A percentile compares a stretch with the other conserved stretches of the same genome.
Evolutionary conservation across 2,888 invertebrate genomes (phyloP).

Genomic region (Lamellibrachia columna): DNA sequence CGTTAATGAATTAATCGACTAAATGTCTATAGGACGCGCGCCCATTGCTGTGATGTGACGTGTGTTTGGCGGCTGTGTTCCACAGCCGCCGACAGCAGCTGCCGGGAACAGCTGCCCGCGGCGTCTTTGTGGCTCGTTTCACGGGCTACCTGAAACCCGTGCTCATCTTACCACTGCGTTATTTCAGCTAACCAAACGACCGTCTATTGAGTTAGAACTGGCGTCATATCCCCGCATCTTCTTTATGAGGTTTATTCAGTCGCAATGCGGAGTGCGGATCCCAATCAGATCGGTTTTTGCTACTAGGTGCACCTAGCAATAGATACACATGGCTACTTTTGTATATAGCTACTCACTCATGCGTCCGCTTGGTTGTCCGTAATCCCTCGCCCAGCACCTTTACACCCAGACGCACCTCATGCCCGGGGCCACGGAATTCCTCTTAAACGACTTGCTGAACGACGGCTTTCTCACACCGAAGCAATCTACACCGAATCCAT

Average conservation of each 20-base stretch:
- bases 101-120: not conserved
- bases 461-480: not conserved
- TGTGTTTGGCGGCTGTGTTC: not conserved
- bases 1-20: conserved; percentile 5
- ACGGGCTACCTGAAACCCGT: not conserved
- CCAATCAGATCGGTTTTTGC: not conserved
- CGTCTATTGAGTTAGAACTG: not conserved
- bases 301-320: not conserved
- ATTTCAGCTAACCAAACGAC: not conserved
- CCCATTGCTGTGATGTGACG: not conserved
- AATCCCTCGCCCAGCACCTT: not conserved
- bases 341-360: not conserved
- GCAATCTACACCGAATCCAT: not conserved
- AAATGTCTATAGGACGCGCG: not conserved
- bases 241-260: not conserved
- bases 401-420: not conserved
- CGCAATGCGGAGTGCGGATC: not conserved
- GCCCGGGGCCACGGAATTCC: not conserved
- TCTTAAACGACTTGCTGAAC: not conserved
- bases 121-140: not conserved
- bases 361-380: not conserved
- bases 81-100: not conserved
- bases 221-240: not conserved
- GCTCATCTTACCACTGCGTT: not conserved
- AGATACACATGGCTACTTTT: not conserved